Base-by-base conservation (phyloP, 2,113 vertebrate species). In the Psittacus erithacus region DNA sequence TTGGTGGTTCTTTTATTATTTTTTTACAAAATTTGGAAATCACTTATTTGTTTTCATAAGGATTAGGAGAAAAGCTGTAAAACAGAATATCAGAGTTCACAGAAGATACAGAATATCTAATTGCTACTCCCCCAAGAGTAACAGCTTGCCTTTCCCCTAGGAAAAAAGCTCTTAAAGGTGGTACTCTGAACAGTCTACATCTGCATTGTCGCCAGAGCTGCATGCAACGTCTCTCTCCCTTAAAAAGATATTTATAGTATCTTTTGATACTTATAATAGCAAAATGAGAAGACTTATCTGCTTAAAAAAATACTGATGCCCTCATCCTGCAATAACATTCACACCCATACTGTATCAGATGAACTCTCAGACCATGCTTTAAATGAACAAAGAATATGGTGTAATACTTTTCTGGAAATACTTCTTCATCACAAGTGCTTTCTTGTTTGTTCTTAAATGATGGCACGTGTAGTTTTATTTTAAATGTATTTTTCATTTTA, bases 361-460 rank as follows among this genome's bases (percentile, higher is more conserved):
- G 23, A 81, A 59, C 22, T 27, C 24, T 43, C 68, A 71, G 50
- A 71, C 3, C 5, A 6, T 1, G 5, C 6, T 60, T 7, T 23
- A 75, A 81, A 5, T 7, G 27, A 64, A n/a, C 28, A 65, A 79
- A 86, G 15, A 70, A 44, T 38, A 46, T 39, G 35, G 52, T 76
- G 16, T 15, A 68, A 64, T 29, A 52, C 6, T 49, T 75, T 44
- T 43, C 2, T 62, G 14, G 49, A 88, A 63, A 5, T 17, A 18
- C 2, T 16, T 65, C 16, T 49, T 64, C 1, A 1, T 23, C 6
- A 6, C 5, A 38, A 91, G 43, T 11, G 2, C 2, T 24, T 55
- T 91, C 47, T 39, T 23, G 15, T 38, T 82, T 49, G 31, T 31
- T 64, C 22, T 75, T 84, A 60, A 62, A 80, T 15, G 8, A 6